These are phyloP conservation scores for Cecropterus lyciades DNA, from an alignment of 1,140 invertebrate genomes.

Conservation along the genomic window DNA sequence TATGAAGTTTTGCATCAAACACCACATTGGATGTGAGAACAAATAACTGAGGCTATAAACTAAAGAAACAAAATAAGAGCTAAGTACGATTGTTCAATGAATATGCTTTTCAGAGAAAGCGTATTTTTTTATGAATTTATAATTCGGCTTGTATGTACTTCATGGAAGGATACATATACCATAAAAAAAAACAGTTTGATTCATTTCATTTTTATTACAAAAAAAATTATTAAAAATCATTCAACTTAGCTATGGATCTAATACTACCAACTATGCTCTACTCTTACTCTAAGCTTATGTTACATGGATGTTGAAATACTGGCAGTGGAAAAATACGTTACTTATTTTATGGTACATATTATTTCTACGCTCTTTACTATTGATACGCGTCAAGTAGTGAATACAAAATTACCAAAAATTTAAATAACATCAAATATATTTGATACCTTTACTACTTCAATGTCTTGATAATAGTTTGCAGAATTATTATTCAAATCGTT, in stretches of 20 bases:
- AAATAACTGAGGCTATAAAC: too few relatives aligned
- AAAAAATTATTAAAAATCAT: constrained; percentile 84
- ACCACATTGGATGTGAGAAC: too few relatives aligned
- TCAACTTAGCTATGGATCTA: constrained; percentile 72
- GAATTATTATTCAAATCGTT: neutral
- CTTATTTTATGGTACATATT: constrained; percentile 55
- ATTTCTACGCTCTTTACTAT: constrained; percentile 40
- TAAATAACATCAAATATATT: constrained; percentile 7
- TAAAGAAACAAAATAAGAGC: too few relatives aligned
- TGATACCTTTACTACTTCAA: constrained; percentile 1
- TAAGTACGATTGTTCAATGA: too few relatives aligned
- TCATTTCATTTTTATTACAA: constrained; percentile 79
- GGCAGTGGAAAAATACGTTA: constrained; percentile 84
- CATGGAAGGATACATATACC: too few relatives aligned
- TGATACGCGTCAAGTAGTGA: constrained; percentile 22
- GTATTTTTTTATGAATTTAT: too few relatives aligned
- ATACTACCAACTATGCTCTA: constrained; percentile 62
- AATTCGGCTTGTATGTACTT: too few relatives aligned
- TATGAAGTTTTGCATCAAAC: too few relatives aligned
- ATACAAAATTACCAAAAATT: constrained; percentile 27
- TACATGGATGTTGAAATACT: constrained; percentile 83
- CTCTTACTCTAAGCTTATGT: constrained; percentile 62
- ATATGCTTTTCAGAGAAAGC: too few relatives aligned
- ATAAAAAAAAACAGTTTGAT: constrained; percentile 28
- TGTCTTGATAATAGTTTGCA: neutral